A percentile compares a stretch with the other conserved stretches of the same genome.
Evolutionary conservation across 2,797 vertebrate genomes (phyloP).

Genomic region (Nyctibius grandis): DNA sequence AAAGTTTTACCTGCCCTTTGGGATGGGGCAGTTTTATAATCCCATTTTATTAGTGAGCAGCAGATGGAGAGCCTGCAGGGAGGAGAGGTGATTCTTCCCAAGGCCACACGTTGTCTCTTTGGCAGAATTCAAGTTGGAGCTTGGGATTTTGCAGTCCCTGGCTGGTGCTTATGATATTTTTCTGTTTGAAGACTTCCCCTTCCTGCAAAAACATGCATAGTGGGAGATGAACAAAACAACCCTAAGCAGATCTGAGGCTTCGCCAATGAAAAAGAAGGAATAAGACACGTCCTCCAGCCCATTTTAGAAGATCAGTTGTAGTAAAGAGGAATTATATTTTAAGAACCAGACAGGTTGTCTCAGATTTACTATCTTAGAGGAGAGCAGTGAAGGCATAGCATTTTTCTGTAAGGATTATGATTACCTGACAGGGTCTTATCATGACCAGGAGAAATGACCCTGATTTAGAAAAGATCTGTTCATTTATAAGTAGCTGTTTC

Average conservation of each 20-base stretch:
- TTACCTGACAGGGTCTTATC: background rate
- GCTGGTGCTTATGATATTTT: background rate
- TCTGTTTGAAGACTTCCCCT: conserved; percentile 11
- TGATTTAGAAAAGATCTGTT: background rate
- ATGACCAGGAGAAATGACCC: conserved; percentile 7
- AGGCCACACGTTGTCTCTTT: background rate
- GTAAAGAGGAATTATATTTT: conserved; percentile 38
- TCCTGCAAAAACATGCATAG: background rate
- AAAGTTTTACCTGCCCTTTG: background rate
- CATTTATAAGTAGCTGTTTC: conserved; percentile 9
- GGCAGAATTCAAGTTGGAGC: background rate
- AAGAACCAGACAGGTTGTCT: conserved; percentile 32
- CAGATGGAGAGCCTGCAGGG: conserved; percentile 33
- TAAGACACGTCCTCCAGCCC: background rate
- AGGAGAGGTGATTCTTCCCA: conserved; percentile 4
- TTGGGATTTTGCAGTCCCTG: background rate
- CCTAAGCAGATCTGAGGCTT: background rate
- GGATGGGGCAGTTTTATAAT: background rate
- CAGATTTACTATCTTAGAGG: conserved; percentile 28
- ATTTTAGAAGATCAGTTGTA: background rate
- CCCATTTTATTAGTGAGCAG: background rate
- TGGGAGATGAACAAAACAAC: background rate
- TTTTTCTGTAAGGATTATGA: conserved; percentile 45
- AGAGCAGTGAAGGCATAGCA: background rate
- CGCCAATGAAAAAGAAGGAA: background rate